Percentiles rank a stretch among this genome's conserved stretches.
These are phyloP conservation scores for Sitta europaea DNA, from an alignment of 2,113 vertebrate species.

Conservation along the genomic window DNA sequence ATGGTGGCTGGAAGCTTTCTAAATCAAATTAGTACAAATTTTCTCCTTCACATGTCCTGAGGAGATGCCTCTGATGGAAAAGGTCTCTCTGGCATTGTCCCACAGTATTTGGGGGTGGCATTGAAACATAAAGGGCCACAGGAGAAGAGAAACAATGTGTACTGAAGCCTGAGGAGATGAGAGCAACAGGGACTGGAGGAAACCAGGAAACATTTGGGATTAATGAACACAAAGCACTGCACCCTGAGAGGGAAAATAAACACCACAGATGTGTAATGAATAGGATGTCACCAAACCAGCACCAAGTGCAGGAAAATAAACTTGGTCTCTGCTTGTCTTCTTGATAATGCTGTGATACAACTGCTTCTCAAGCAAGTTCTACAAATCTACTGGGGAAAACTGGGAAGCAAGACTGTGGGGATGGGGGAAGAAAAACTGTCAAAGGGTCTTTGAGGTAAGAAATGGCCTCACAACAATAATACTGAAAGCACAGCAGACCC, in stretches of 20 bases:
- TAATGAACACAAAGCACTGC: background rate
- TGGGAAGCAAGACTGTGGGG: background rate
- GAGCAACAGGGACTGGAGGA: background rate
- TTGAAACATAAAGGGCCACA: background rate
- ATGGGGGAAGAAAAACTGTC: background rate
- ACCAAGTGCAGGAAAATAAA: background rate
- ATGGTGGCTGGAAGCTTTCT: background rate
- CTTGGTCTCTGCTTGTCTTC: background rate
- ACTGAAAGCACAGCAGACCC: background rate
- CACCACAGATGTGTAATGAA: background rate
- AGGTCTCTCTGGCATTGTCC: background rate
- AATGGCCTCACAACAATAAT: background rate
- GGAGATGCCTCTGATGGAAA: background rate
- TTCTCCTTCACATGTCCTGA: background rate
- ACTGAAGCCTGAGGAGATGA: background rate
- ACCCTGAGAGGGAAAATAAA: background rate
- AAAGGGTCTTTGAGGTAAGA: slow-evolving; percentile 15
- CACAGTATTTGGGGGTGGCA: background rate
- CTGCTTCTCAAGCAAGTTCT: background rate
- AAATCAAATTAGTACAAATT: background rate
- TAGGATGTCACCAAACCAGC: background rate
- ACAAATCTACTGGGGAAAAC: background rate
- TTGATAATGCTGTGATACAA: background rate
- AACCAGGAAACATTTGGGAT: slow-evolving; percentile 3
- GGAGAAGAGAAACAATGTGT: background rate